phyloP scores from a whole-genome alignment of 2,888 invertebrate genomes.

The Melanophora roralis region DNA sequence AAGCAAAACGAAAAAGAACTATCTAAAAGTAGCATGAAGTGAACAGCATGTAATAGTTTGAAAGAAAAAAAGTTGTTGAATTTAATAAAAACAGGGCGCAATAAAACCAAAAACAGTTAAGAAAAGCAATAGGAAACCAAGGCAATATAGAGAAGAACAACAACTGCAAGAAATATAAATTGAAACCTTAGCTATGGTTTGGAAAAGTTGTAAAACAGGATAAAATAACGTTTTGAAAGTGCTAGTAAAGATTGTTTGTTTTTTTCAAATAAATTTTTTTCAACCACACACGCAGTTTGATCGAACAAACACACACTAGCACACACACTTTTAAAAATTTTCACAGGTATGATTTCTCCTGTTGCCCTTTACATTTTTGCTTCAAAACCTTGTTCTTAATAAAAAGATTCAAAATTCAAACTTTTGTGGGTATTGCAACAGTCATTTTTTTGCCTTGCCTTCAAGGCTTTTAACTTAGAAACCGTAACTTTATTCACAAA shows the following conservation, averaged over 20 bases:
- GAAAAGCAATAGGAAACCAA: not conserved
- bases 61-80: slow-evolving; percentile 33
- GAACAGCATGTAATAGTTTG: slow-evolving; percentile 30
- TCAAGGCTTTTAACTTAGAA: no score
- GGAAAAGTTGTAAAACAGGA: not conserved
- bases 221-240: not conserved
- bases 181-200: slow-evolving; percentile 6
- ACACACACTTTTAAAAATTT: no score
- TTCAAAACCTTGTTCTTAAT: no score
- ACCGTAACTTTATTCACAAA: no score
- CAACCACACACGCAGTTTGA: not conserved
- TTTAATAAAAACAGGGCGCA: slow-evolving; percentile 56
- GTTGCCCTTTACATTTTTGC: no score
- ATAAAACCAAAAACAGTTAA: slow-evolving; percentile 46
- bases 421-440: no score
- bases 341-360: no score
- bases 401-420: no score
- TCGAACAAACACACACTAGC: no score
- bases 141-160: not conserved
- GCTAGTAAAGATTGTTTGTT: not conserved
- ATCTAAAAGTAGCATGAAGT: slow-evolving; percentile 9
- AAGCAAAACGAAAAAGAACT: not conserved
- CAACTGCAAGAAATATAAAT: not conserved
- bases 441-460: no score
- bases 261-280: not conserved